Evolutionary conservation across 2,888 invertebrate genomes (phyloP).

Genomic region (Orthosia gracilis): DNA sequence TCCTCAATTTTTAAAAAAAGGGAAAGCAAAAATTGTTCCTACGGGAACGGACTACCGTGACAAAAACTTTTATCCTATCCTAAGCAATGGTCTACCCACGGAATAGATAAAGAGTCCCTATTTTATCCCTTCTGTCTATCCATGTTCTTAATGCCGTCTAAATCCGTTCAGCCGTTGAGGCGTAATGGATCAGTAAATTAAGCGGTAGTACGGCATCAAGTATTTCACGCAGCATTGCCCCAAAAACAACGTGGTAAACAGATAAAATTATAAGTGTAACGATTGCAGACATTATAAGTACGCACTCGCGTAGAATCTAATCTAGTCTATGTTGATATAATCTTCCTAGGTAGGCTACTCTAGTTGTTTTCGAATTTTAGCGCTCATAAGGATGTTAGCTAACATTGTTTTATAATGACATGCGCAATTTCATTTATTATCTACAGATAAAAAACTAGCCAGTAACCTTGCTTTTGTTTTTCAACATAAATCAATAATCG

Average conservation of each 20-base stretch:
- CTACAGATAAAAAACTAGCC: conserved; percentile 50
- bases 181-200: not conserved
- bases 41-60: no score
- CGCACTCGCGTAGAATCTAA: conserved; percentile 30
- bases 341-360: not conserved
- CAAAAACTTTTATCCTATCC: no score
- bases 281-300: conserved; percentile 29
- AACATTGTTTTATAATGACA: conserved; percentile 44
- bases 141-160: no score
- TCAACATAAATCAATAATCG: conserved; percentile 36
- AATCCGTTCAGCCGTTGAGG: no score
- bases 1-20: not conserved
- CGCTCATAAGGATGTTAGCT: not conserved
- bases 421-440: conserved; percentile 59
- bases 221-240: not conserved
- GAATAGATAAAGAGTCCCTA: no score
- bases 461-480: conserved; percentile 42
- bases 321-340: conserved; percentile 22
- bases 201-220: not conserved
- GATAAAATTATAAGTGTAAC: conserved; percentile 2
- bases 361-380: conserved; percentile 37
- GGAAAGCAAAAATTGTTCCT: no score
- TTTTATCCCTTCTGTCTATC: no score
- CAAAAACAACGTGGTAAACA: conserved; percentile 12
- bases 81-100: no score